Evolutionary conservation across 2,797 vertebrate genomes (phyloP).

Genomic region (Sylvilagus floridanus): DNA sequence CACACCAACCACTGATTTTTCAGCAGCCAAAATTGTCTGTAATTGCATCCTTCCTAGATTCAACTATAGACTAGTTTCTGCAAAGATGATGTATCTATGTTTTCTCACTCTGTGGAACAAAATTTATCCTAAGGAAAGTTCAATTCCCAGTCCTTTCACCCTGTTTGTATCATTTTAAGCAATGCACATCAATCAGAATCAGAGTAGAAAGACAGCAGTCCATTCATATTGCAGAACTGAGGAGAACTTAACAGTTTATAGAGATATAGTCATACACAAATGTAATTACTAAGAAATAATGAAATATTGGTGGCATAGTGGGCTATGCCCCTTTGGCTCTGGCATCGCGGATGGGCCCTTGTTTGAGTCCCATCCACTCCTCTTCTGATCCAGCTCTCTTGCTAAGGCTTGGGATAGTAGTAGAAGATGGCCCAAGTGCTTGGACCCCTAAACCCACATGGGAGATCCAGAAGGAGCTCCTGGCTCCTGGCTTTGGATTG

Average conservation of each 20-base stretch:
- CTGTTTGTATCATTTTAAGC: constrained; percentile 7
- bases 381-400: too few relatives aligned
- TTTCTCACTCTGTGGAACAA: not conserved
- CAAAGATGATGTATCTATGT: not conserved
- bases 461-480: too few relatives aligned
- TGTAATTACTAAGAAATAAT: not conserved
- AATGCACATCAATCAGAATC: not conserved
- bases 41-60: constrained; percentile 16
- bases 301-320: not conserved
- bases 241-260: not conserved
- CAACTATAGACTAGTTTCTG: not conserved
- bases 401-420: too few relatives aligned
- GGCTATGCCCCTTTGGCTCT: too few relatives aligned
- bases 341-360: too few relatives aligned
- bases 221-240: not conserved
- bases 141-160: not conserved
- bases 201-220: not conserved
- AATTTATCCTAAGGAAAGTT: not conserved
- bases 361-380: too few relatives aligned
- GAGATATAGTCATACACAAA: not conserved
- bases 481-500: too few relatives aligned
- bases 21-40: not conserved
- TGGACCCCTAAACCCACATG: too few relatives aligned
- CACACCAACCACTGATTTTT: not conserved
- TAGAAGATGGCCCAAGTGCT: too few relatives aligned